Conservation (phyloP, 2,888 invertebrate genomes). For the Venustoraphidia nigricollis region DNA sequence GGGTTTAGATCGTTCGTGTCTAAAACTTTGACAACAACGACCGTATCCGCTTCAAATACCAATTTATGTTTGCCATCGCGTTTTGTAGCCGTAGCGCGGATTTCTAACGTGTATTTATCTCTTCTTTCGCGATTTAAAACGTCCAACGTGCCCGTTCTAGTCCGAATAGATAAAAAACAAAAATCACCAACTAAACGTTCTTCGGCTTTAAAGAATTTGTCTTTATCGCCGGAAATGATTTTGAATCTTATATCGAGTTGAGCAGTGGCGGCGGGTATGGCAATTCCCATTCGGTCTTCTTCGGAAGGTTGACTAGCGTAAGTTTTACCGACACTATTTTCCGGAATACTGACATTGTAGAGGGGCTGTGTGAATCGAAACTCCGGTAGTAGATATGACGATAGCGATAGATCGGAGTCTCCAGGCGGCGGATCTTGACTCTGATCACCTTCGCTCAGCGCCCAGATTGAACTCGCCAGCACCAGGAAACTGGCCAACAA, state of each 20-base stretch:
- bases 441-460: too few relatives aligned
- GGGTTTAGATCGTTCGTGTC: conserved; percentile 90
- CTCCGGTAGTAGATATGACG: conserved; percentile 15
- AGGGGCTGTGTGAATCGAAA: conserved; percentile 55
- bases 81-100: conserved; percentile 52
- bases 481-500: background rate
- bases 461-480: background rate
- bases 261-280: conserved; percentile 29
- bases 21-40: conserved; percentile 53
- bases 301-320: conserved; percentile 55
- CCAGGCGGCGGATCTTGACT: too few relatives aligned
- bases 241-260: conserved; percentile 59
- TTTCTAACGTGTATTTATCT: conserved; percentile 63
- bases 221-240: conserved; percentile 75
- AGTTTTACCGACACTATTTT: conserved; percentile 85
- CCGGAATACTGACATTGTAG: conserved; percentile 83
- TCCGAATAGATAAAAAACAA: conserved; percentile 80
- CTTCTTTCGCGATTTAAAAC: conserved; percentile 87
- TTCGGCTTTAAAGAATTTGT: conserved; percentile 87
- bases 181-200: conserved; percentile 83
- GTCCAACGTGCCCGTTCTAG: conserved; percentile 71
- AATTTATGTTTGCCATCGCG: conserved; percentile 39
- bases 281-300: conserved; percentile 69
- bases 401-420: background rate
- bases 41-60: conserved; percentile 52